Evolutionary conservation across 2,113 vertebrate species (phyloP).

Genomic region (Siniperca knerii): DNA sequence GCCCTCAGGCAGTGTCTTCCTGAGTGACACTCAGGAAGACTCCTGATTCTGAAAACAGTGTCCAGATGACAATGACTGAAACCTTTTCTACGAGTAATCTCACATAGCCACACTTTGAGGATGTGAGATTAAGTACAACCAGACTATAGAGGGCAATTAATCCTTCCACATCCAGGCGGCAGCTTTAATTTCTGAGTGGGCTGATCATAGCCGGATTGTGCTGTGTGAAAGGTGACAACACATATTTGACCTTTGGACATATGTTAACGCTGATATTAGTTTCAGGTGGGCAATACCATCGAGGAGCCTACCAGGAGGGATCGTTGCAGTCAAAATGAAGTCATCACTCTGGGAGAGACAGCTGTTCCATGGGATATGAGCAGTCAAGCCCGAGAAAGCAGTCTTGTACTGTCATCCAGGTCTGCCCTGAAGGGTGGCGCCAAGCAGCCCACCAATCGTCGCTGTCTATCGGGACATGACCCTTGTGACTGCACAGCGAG

Average conservation of each 20-base stretch:
- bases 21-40: too few relatives aligned
- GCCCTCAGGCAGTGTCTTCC: too few relatives aligned
- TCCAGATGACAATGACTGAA: too few relatives aligned
- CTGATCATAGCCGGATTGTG: conserved; percentile 43
- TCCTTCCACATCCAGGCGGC: conserved; percentile 53
- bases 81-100: conserved; percentile 39
- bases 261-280: conserved; percentile 68
- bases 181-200: conserved; percentile 56
- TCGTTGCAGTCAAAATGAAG: conserved; percentile 63
- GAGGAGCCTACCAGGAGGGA: conserved; percentile 44
- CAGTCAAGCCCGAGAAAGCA: conserved; percentile 49
- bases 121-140: conserved; percentile 62
- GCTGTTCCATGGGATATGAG: conserved; percentile 68
- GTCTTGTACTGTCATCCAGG: conserved; percentile 55
- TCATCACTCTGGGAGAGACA: conserved; percentile 71
- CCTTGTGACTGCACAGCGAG: conserved; percentile 48
- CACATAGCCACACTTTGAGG: conserved; percentile 57
- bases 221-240: conserved; percentile 61
- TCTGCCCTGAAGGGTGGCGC: conserved; percentile 57
- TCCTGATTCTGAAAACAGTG: too few relatives aligned
- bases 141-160: conserved; percentile 70
- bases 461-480: conserved; percentile 53
- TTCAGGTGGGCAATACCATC: conserved; percentile 49
- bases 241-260: conserved; percentile 71
- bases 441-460: conserved; percentile 37